These are phyloP conservation scores for Rhinella marina DNA, from an alignment of 2,797 vertebrate species.

Conservation along the genomic window DNA sequence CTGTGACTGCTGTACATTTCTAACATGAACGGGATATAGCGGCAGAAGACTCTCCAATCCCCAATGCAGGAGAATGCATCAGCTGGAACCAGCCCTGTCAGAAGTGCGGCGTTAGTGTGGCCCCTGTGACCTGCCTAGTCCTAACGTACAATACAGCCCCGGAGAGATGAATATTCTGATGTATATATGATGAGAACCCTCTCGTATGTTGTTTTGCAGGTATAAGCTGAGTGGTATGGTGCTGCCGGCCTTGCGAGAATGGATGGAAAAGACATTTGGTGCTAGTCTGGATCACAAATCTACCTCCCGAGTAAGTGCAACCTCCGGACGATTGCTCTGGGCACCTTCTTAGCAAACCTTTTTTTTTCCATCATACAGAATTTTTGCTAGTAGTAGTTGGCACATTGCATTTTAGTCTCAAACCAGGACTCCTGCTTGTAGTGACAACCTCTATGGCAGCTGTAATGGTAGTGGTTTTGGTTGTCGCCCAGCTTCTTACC, in stretches of 20 bases:
- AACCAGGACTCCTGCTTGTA: not conserved
- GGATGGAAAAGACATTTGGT: conserved; percentile 90
- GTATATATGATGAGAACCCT: too few species aligned
- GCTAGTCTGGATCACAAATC: conserved; percentile 90
- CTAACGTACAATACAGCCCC: not conserved
- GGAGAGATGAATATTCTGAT: not conserved
- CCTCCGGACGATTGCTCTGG: not conserved
- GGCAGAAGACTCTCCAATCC: too few species aligned
- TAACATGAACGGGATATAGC: too few species aligned
- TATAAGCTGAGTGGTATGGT: conserved; percentile 92
- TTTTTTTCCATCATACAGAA: too few species aligned
- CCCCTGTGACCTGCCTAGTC: not conserved
- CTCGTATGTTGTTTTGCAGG: conserved; percentile 73
- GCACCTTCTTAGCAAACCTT: too few species aligned
- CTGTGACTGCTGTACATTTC: too few species aligned
- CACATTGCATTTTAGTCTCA: too few species aligned
- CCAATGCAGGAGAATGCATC: too few species aligned
- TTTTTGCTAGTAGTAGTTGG: too few species aligned
- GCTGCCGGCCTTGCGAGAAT: conserved; percentile 91
- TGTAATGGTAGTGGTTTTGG: not conserved
- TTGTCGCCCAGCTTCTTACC: not conserved
- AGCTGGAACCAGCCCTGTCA: too few species aligned
- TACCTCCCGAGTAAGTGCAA: conserved; percentile 86
- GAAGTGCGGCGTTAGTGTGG: not conserved
- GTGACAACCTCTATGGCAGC: not conserved